Conservation (phyloP, 2,113 vertebrate species). For the Chaetodon trifascialis region DNA sequence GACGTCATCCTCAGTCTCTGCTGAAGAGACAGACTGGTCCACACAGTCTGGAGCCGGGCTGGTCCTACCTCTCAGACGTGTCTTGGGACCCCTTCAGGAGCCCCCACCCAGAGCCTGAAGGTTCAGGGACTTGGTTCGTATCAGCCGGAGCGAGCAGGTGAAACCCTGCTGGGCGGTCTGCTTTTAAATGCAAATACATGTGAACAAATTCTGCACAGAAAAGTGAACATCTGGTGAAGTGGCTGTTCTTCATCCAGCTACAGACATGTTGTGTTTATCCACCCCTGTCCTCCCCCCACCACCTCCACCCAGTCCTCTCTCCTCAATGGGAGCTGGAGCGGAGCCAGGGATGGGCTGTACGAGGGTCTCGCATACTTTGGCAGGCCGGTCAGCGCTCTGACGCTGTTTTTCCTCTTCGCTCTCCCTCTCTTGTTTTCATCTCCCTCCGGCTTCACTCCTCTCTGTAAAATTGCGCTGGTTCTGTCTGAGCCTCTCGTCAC, state of each 20-base stretch:
- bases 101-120: no score
- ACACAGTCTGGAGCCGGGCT: background rate
- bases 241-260: slow-evolving; percentile 37
- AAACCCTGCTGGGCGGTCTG: slow-evolving; percentile 11
- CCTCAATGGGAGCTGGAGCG: slow-evolving; percentile 39
- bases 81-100: background rate
- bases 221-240: slow-evolving; percentile 64
- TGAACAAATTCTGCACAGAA: slow-evolving; percentile 32
- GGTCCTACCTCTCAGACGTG: background rate
- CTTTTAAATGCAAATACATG: slow-evolving; percentile 9
- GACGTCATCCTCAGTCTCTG: background rate
- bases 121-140: background rate
- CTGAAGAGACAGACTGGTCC: background rate
- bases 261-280: slow-evolving; percentile 61
- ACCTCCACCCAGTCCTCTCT: slow-evolving; percentile 42
- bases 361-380: slow-evolving; percentile 50
- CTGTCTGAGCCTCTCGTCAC: slow-evolving; percentile 26
- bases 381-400: background rate
- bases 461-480: slow-evolving; percentile 18
- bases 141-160: background rate
- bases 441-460: slow-evolving; percentile 16
- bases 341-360: slow-evolving; percentile 42
- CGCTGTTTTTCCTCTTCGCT: background rate
- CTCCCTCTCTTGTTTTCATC: slow-evolving; percentile 21
- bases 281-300: background rate